Percentiles rank a stretch among this genome's conserved stretches.
These are phyloP conservation scores for Drusus annulatus DNA, from an alignment of 1,140 invertebrate genomes.

Conservation along the genomic window DNA sequence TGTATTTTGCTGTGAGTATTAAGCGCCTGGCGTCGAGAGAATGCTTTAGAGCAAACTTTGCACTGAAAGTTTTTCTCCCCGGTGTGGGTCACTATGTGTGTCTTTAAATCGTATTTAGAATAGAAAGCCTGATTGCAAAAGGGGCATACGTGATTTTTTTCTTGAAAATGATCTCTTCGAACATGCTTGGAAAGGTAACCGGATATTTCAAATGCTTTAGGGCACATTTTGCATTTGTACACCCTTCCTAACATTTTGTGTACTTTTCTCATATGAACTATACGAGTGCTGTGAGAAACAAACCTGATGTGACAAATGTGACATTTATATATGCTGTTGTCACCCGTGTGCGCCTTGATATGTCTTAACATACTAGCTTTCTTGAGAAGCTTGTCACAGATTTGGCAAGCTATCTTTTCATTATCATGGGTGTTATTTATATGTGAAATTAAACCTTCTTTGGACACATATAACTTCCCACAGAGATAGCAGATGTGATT, in stretches of 20 bases:
- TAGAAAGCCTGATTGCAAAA: conserved; percentile 51
- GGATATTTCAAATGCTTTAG: conserved; percentile 40
- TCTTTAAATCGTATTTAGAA: conserved; percentile 32
- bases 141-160: conserved; percentile 40
- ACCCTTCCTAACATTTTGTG: conserved; percentile 36
- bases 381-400: conserved; percentile 28
- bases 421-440: conserved; percentile 32
- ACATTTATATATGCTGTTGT: conserved; percentile 46
- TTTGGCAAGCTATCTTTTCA: conserved; percentile 19
- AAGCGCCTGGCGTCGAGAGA: conserved; percentile 79
- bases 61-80: conserved; percentile 76
- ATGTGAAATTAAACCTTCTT: conserved; percentile 23
- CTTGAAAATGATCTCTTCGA: conserved; percentile 50
- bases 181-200: conserved; percentile 48
- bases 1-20: conserved; percentile 72
- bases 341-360: conserved; percentile 41
- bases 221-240: conserved; percentile 50
- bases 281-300: conserved; percentile 41
- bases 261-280: conserved; percentile 43
- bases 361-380: conserved; percentile 49
- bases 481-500: conserved; percentile 48
- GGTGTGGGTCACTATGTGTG: conserved; percentile 75
- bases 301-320: conserved; percentile 47
- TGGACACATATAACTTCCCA: conserved; percentile 47
- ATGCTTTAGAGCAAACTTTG: conserved; percentile 71